Evolutionary conservation across 2,113 vertebrate genomes (phyloP).

Genomic region (cattle (Bos taurus)): ARS-UCD2.0 NC_037356.1:29285501-29286000

Average conservation of each 20-base stretch:
- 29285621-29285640: neutral
- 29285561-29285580: neutral
- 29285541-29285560: neutral
- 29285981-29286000: too few relatives aligned
- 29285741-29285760: neutral
- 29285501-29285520: neutral
- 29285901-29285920: neutral
- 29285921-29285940: neutral
- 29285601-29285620: neutral
- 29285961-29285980: too few relatives aligned
- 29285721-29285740: neutral
- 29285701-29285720: neutral
- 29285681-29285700: neutral
- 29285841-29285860: neutral
- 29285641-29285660: neutral
- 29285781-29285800: neutral
- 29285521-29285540: neutral
- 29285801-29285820: neutral
- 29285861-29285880: neutral
- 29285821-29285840: neutral
- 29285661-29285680: neutral
- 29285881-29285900: neutral
- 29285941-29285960: accelerated
- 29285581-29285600: neutral
- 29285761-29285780: neutral